These are phyloP conservation scores for Callaeas wilsoni DNA, from an alignment of 2,113 vertebrate species.

Conservation along the genomic window DNA sequence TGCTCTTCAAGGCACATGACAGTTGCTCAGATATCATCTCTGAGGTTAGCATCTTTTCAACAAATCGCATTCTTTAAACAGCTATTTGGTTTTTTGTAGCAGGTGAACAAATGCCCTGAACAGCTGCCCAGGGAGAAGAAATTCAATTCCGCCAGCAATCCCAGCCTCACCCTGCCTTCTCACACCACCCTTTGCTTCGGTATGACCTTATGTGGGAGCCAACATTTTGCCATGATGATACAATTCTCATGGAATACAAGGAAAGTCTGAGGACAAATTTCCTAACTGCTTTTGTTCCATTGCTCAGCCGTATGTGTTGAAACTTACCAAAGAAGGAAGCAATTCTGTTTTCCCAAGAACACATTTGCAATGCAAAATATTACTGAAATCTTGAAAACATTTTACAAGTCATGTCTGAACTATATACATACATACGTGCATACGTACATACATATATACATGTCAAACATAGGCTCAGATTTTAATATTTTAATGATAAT, in stretches of 20 bases:
- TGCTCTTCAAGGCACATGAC: background rate
- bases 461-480: background rate
- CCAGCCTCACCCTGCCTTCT: background rate
- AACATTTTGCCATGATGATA: background rate
- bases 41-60: background rate
- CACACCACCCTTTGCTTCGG: background rate
- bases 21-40: conserved; percentile 11
- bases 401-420: background rate
- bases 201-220: background rate
- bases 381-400: background rate
- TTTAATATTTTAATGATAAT: background rate
- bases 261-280: background rate
- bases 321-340: background rate
- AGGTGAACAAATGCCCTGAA: too few relatives aligned
- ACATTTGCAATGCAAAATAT: background rate
- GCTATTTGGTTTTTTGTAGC: too few relatives aligned
- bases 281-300: background rate
- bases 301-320: background rate
- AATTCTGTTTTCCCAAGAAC: background rate
- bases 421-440: too few relatives aligned
- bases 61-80: background rate
- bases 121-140: background rate
- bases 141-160: background rate
- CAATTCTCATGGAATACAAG: background rate
- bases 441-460: too few relatives aligned